Percentiles rank a stretch among this genome's conserved stretches.
These are phyloP conservation scores for Pelodytes ibericus DNA, from an alignment of 2,797 vertebrate genomes.

Conservation along the genomic window DNA sequence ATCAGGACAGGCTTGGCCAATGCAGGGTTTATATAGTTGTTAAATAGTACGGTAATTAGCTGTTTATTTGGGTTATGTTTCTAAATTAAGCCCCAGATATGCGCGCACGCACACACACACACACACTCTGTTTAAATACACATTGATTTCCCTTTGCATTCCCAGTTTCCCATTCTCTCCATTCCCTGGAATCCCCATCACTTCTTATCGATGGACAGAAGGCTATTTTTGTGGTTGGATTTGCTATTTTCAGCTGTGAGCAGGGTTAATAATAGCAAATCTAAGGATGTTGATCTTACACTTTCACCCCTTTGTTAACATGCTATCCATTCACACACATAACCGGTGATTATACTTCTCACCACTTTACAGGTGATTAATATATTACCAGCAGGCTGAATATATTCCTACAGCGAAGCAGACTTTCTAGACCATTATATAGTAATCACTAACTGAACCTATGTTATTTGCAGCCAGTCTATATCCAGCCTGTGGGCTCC, in stretches of 20 bases:
- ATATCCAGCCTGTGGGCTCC: too few species aligned
- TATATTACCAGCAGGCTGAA: too few species aligned
- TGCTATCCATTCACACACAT: not conserved
- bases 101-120: too few species aligned
- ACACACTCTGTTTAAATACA: slow-evolving; percentile 7
- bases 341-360: not conserved
- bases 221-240: slow-evolving; percentile 22
- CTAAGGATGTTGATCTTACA: not conserved
- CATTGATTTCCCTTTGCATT: slow-evolving; percentile 28
- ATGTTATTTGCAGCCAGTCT: too few species aligned
- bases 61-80: too few species aligned
- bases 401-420: too few species aligned
- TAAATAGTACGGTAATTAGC: too few species aligned
- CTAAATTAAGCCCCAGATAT: too few species aligned
- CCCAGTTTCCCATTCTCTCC: slow-evolving; percentile 7
- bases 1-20: not conserved
- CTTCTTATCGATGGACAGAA: slow-evolving; percentile 23
- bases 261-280: not conserved
- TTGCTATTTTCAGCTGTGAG: slow-evolving; percentile 20
- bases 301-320: not conserved
- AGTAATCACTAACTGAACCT: too few species aligned
- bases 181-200: slow-evolving; percentile 5
- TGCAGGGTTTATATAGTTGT: not conserved
- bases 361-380: not conserved
- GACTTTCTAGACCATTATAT: too few species aligned